Conservation (phyloP, 2,113 vertebrate genomes). For the Cyphomyrus plagiostoma region DNA sequence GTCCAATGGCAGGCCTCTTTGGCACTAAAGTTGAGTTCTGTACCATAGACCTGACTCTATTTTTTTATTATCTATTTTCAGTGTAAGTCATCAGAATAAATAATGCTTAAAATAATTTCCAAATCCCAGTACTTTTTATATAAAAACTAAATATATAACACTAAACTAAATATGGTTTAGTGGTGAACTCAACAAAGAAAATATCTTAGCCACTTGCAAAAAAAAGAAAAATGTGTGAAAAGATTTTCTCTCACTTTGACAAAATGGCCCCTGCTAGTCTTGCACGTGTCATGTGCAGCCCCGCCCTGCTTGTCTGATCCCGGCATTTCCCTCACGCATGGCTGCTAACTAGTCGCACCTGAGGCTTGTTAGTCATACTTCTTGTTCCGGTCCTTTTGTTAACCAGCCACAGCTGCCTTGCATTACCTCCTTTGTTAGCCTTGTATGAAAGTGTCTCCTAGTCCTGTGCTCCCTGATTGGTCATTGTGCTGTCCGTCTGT, state of each 20-base stretch:
- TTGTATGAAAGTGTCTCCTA: too few relatives aligned
- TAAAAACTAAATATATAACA: background rate
- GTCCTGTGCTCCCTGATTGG: too few relatives aligned
- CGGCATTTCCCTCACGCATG: background rate
- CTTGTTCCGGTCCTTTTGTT: too few relatives aligned
- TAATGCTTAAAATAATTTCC: background rate
- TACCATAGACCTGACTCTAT: background rate
- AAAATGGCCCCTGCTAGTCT: background rate
- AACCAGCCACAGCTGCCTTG: too few relatives aligned
- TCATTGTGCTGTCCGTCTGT: too few relatives aligned
- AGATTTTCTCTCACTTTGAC: background rate
- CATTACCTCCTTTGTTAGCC: too few relatives aligned
- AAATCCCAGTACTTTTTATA: background rate
- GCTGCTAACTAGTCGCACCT: too few relatives aligned
- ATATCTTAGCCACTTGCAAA: background rate
- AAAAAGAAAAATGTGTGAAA: background rate
- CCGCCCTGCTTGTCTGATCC: too few relatives aligned
- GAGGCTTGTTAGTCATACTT: too few relatives aligned
- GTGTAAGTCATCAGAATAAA: background rate
- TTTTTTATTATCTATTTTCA: background rate
- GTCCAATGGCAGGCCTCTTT: background rate
- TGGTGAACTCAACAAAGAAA: background rate
- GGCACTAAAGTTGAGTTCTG: background rate
- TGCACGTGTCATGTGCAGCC: background rate
- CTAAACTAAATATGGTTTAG: background rate